Percentiles rank a stretch among this genome's conserved stretches.
phyloP scores from a whole-genome alignment of 2,888 invertebrate species.

The Epirrhoe alternata region DNA sequence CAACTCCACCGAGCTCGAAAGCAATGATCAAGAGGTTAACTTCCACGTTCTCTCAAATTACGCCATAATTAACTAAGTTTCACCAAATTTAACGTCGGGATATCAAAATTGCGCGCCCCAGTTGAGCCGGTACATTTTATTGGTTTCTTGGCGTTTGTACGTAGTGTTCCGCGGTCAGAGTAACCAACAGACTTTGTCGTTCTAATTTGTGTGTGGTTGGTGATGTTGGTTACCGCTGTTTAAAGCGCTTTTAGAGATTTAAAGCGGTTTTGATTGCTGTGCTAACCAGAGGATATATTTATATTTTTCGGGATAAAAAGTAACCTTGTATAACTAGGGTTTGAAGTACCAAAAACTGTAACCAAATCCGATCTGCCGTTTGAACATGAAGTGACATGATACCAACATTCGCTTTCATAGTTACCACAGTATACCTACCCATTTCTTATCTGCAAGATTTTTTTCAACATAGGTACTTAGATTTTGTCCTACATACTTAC shows the following conservation, averaged over 20 bases:
- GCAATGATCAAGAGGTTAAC: neutral
- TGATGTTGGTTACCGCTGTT: neutral
- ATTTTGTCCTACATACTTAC: no score
- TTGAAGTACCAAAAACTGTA: no score
- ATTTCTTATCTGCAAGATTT: no score
- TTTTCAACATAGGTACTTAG: no score
- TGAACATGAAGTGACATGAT: no score
- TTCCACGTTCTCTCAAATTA: neutral
- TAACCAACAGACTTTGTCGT: conserved; percentile 11
- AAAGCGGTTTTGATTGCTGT: neutral
- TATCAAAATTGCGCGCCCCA: conserved; percentile 39
- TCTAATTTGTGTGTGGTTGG: conserved; percentile 7
- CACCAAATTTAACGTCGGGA: conserved; percentile 8
- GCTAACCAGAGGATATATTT: neutral
- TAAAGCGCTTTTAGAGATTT: neutral
- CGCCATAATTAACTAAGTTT: conserved; percentile 7
- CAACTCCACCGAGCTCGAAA: neutral
- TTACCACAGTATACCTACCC: no score
- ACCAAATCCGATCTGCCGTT: no score
- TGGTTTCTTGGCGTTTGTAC: conserved; percentile 15
- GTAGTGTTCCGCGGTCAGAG: conserved; percentile 2
- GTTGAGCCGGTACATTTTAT: conserved; percentile 38
- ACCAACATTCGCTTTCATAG: no score
- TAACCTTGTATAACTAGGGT: no score
- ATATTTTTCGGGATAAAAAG: no score